Evolutionary conservation across 2,888 invertebrate genomes (phyloP), one percentile per base, ranked within the genome.

Genomic region (Himalopsyche japonica): DNA sequence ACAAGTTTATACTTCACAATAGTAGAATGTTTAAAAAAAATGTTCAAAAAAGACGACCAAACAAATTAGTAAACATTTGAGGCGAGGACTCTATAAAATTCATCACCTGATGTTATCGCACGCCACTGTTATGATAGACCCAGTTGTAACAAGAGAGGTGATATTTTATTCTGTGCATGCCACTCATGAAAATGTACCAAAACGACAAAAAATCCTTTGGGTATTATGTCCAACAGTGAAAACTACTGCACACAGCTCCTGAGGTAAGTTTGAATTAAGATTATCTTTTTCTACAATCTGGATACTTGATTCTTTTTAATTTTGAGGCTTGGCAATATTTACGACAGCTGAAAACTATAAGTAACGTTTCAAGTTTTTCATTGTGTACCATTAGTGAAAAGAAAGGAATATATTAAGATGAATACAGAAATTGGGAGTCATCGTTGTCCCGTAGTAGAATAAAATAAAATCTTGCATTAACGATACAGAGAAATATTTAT

Each of bases 141-240:
- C 32, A 76, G 20, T 34, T 77, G 82, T 43, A 83, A 79, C 79
- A 34, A 5, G 79, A 83, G 64, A 79, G 64, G 70, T 43, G 83
- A 79, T 77, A 70, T 83, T 82, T 82, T 77, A 82, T 76, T 77
- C 77, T 30, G 70, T 34, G 49, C 47, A 57, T 77, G 43, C 78
- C 37, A 70, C 64, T 70, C 24, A 70, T 30, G 30, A 27, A 30
- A 70, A 70, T 57, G 57, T 57, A 57, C 20, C 43, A 57, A 57
- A 57, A 57, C 20, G 20, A 57, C 57, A 20, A 20, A 43, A 43
- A 43, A 15, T 43, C 43, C 34, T 43, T 64, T 15, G 32, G 77
- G 47, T 82, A 48, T 77, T 77, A 82, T 78, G 32, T 57, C 76
- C 37, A 37, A 82, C 82, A 78, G 78, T 82, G 78, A 82, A 57